Base-by-base conservation (phyloP, 2,113 vertebrate species). In the Myodes glareolus region DNA sequence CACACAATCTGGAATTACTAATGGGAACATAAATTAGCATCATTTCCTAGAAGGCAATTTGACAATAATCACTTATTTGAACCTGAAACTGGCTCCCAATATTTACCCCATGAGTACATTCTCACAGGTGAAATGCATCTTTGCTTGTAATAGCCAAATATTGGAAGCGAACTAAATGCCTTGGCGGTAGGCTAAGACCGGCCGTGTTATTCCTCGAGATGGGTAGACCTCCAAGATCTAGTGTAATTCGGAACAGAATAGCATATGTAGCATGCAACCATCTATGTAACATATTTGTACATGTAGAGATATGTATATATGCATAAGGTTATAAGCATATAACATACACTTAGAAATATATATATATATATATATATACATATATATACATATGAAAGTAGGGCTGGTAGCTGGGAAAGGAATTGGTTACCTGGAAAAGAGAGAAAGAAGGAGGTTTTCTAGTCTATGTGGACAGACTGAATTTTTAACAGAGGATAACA, bases 11-110 rank as follows among this genome's bases (percentile, higher is more conserved):
- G 70, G 10, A 27, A 80, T 23, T 94, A n/a, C 65, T 81, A n/a
- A 33, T 93, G 36, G 67, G 29, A 76, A 85, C 72, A 76, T 72
- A 94, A 84, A 82, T 77, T 65, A 88, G n/a, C 39, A 45, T 75
- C 86, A 93, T 4, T 36, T 89, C 70, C 95, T 92, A 9, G 72
- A 96, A 90, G 52, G 68, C 45, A 77, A 82, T 82, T 84, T 92
- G 45, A 92, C 77, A 90, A 87, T 52, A 92, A 84, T 80, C 70
- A 85, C 75, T 42, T 90, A 4, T 45, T 52, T 14, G 45, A 95
- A 86, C 7, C 23, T 67, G 36, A 31, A 86, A 61, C 31, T 95
- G 89, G 76, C 31, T 92, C 77, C 45, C 65, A 16, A 33, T 91
- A 80, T 84, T 88, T 84, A 88, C 42, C 31, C 21, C 29, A 91